These are phyloP conservation scores for Orcinus orca DNA, from an alignment of 2,113 vertebrate species.

Conservation along the genomic window DNA sequence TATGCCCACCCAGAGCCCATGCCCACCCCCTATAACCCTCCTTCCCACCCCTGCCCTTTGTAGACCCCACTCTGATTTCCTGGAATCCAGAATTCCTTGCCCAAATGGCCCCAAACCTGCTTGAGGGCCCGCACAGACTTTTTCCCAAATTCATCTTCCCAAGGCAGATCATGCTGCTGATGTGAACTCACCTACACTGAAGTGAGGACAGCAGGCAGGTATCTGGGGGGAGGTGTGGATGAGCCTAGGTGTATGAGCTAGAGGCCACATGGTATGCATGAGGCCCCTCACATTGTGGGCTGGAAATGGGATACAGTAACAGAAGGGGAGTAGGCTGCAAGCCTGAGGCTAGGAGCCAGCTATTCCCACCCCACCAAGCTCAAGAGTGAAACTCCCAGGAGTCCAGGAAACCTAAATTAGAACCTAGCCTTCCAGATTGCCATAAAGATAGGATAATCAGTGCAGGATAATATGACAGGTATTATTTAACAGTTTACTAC, in stretches of 20 bases:
- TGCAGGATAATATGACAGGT: accelerated
- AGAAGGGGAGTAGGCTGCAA: background rate
- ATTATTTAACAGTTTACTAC: background rate
- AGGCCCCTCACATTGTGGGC: background rate
- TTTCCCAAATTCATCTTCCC: background rate
- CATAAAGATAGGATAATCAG: background rate
- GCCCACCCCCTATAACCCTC: background rate
- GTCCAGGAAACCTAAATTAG: background rate
- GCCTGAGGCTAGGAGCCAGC: background rate
- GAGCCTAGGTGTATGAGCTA: background rate
- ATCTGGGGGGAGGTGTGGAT: background rate
- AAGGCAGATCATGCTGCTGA: background rate
- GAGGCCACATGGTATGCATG: background rate
- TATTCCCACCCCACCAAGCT: no score
- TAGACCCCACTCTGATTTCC: background rate
- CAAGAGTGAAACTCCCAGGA: background rate
- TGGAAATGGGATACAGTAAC: background rate
- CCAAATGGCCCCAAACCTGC: background rate
- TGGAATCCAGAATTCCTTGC: background rate
- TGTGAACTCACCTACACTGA: no score
- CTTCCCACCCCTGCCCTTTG: background rate
- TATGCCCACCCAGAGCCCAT: background rate
- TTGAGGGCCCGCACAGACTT: background rate
- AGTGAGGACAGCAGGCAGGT: background rate
- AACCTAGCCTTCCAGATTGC: background rate